Evolutionary conservation across 2,888 invertebrate genomes (phyloP), one percentile per base, ranked within the genome.

Genomic region (Synanthedon vespiformis): DNA sequence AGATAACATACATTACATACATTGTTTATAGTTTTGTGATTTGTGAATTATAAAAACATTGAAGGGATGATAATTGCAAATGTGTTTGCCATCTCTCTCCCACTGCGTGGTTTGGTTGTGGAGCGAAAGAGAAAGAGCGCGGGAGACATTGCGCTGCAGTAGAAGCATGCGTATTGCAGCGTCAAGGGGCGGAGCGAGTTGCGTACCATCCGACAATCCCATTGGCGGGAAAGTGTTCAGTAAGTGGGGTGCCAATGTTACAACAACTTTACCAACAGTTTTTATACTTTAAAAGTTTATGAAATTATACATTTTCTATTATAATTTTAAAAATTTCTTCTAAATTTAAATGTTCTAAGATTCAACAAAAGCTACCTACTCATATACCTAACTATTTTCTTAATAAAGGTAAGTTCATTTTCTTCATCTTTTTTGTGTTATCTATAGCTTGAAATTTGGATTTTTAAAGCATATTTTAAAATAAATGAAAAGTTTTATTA

Each of bases 151-250:
- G 61, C 75, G 73, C 64, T 75, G 78, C 77, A 74, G 61, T 68
- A 61, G 61, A 76, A 74, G 77, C 81, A 80, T 83, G 86, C 87
- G 86, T 80, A 80, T 64, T 85, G 82, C 82, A 85, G 73, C 70
- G 71, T 68, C 67, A 59, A 70, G 73, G 78, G 87, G 85, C 76
- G 84, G 77, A 74, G 83, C 76, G 65, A 68, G 58, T 58, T 77
- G 77, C 77, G 78, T 77, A 67, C 56, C 61, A 68, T 67, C 61
- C 61, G 56, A 68, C 61, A 60, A 59, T 61, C 60, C 65, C 70
- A 87, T 87, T 87, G 87, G 87, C 54, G 47, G 54, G 55, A 57
- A 63, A 63, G 61, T 65, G 64, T 71, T 61, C 61, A 63, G 61
- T 64, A 71, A 72, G 81, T 77, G 78, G 85, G 85, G 76, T 79